Base-by-base conservation (phyloP, 1,140 invertebrate species). In the Lepidurus packardi region DNA sequence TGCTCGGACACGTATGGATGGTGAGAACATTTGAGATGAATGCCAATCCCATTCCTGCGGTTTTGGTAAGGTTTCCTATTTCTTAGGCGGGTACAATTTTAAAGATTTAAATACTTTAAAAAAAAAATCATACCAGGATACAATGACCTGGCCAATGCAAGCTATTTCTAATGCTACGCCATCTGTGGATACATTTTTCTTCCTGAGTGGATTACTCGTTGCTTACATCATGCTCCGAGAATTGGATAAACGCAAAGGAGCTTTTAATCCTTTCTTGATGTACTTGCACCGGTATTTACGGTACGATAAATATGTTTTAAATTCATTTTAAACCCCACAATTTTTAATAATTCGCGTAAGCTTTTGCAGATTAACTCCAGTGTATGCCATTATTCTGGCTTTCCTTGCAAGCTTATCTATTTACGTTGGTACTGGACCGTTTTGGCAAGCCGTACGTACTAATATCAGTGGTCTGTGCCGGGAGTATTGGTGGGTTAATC, bases 141-240 rank as follows among this genome's bases (percentile, higher is more conserved):
- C 45, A 43, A 91, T 92, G 82, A 90, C 92, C 81, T 91, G 94
- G 84, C 87, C 92, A 79, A 94, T 94, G 83, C 92, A 94, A 85
- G 91, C 92, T 0, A 91, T 95, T 43, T 90, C 91, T 13, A 96
- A 95, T 84, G 94, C 92, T 0, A 90, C 93, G 0, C 94, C 94
- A 84, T 94, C 94, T 80, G 95, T 97, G 0, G 94, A 96, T 83
- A 94, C 94, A 0, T 97, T 96, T 86, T 97, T 97, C 87, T 93
- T 95, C 83, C 91, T 92, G 81, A 89, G 88, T 25, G 81, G 81
- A 0, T 43, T 81, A 10, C 43, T 81, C 1, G 80, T 77, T 1
- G 34, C 80, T n/a, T 82, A 80, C 45, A 11, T 75, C 11, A 41
- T 82, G 10, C 73, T 79, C 13, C 24, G 43, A 41, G 74, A 76